Base-by-base conservation (phyloP, 2,797 vertebrate species). In the Sylvilagus floridanus region DNA sequence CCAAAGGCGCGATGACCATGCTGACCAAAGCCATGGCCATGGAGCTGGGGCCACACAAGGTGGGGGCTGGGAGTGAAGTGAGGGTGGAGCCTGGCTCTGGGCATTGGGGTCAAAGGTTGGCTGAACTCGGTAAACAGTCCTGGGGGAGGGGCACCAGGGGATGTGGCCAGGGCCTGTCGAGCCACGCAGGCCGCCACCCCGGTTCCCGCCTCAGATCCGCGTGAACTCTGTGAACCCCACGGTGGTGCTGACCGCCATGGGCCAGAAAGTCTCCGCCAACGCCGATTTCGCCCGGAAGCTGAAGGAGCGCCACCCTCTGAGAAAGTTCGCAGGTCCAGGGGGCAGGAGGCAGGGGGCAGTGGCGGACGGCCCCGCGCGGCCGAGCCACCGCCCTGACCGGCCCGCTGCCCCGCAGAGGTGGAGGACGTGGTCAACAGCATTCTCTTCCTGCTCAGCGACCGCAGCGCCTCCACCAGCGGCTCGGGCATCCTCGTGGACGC, bases 171-270 rank as follows among this genome's bases (percentile, higher is more conserved):
- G 47, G n/a, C 65, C n/a, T 2, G 21, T 11, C 24, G 24, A 13
- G 12, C 0, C 3, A 7, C 87, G 57, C 65, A 84, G n/a, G 30
- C n/a, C 4, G 6, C 63, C 21, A 24, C 30, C 71, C 21, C 69
- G 0, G 10, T 4, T 47, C 75, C 52, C 47, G 14, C 17, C 94
- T 52, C 97, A 99, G 99, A 99, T 99, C 91, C 98, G 99, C 52
- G 99, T 99, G 95, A 99, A 99, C 97, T 98, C 98, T 0, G 99
- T 99, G 96, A 99, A 99, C 95, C 99, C 99, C 75, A 99, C 99
- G 0, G 99, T 99, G 96, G 99, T 99, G 96, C 98, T 99, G 99
- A 99, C 99, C 0, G 97, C 98, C 47, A 99, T 99, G 99, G 98
- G 99, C 26, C 98, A 98, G 24, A 84, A 97, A n/a, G 98, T 97